Conservation (phyloP, 1,140 invertebrate species). For the Cataglyphis hispanica region DNA sequence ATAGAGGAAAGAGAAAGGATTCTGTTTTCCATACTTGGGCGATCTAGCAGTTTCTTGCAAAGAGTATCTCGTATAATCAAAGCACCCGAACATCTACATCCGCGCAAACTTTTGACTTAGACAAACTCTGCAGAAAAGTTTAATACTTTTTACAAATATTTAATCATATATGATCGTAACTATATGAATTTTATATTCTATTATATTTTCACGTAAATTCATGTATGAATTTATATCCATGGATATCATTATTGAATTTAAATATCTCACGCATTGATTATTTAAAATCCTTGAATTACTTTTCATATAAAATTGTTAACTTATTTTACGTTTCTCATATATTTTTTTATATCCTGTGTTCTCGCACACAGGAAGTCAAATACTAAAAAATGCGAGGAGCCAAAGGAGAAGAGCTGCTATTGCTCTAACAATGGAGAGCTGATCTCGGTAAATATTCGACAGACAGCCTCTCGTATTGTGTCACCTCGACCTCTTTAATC, state of each 20-base stretch:
- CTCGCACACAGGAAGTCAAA: slow-evolving; percentile 10
- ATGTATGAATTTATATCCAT: background rate
- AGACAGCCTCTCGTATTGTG: slow-evolving; percentile 53
- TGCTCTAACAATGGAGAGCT: slow-evolving; percentile 61
- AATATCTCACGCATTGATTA: background rate
- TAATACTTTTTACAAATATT: background rate
- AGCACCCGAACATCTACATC: background rate
- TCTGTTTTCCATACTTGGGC: slow-evolving; percentile 47
- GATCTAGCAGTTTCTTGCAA: slow-evolving; percentile 31
- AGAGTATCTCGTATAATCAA: slow-evolving; percentile 28
- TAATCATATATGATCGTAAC: background rate
- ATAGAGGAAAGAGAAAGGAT: slow-evolving; percentile 6
- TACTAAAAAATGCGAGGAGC: background rate
- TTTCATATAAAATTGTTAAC: background rate
- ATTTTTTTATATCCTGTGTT: background rate
- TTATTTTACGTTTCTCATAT: background rate
- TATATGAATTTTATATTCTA: slow-evolving; percentile 9
- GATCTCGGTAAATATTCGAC: slow-evolving; percentile 69
- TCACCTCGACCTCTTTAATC: slow-evolving; percentile 67
- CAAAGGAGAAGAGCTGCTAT: slow-evolving; percentile 21
- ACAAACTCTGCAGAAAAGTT: slow-evolving; percentile 9
- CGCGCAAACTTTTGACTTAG: background rate
- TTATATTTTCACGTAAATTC: background rate
- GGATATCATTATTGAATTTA: background rate
- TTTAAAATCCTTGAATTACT: background rate